Conservation (phyloP, 37 sponge, comb jelly and placozoan genomes). For the Axinella damicornis region DNA sequence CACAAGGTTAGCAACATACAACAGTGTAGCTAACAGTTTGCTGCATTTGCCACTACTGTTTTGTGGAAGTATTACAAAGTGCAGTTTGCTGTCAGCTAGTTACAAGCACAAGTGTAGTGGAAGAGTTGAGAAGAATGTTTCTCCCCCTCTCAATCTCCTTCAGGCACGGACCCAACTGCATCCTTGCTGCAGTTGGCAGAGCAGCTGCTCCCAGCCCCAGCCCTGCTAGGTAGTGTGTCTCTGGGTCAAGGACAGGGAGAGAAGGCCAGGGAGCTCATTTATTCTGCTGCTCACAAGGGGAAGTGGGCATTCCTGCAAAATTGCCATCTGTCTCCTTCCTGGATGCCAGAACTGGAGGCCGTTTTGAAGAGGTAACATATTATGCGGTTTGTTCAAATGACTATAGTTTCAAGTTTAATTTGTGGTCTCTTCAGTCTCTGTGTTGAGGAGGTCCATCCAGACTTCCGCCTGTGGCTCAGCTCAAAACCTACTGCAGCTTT, state of each 20-base stretch:
- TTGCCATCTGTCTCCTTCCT: constrained; percentile 68
- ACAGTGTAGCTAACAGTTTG: too few relatives aligned
- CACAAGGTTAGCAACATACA: constrained; percentile 8
- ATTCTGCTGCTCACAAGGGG: constrained; percentile 40
- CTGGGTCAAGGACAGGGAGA: constrained; percentile 76
- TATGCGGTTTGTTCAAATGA: background rate
- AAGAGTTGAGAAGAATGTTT: too few relatives aligned
- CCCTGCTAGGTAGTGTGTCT: constrained; percentile 43
- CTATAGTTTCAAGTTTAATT: background rate
- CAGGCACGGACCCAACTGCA: constrained; percentile 65
- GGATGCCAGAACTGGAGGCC: constrained; percentile 52
- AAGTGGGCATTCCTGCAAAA: constrained; percentile 80
- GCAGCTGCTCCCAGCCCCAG: constrained; percentile 8
- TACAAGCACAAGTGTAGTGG: background rate
- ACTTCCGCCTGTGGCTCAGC: constrained; percentile 74
- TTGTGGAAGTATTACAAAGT: too few relatives aligned
- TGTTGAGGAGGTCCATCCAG: constrained; percentile 26
- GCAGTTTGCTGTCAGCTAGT: too few relatives aligned
- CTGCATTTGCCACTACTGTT: too few relatives aligned
- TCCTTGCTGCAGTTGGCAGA: constrained; percentile 50
- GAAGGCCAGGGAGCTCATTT: constrained; percentile 38
- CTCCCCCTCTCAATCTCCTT: too few relatives aligned
- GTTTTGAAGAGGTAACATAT: constrained; percentile 17
- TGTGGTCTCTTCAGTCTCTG: constrained; percentile 2
- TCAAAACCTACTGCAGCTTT: constrained; percentile 44